phyloP scores from a whole-genome alignment of 35 echinoderm and acorn worm genomes.

The Lytechinus pictus region DNA sequence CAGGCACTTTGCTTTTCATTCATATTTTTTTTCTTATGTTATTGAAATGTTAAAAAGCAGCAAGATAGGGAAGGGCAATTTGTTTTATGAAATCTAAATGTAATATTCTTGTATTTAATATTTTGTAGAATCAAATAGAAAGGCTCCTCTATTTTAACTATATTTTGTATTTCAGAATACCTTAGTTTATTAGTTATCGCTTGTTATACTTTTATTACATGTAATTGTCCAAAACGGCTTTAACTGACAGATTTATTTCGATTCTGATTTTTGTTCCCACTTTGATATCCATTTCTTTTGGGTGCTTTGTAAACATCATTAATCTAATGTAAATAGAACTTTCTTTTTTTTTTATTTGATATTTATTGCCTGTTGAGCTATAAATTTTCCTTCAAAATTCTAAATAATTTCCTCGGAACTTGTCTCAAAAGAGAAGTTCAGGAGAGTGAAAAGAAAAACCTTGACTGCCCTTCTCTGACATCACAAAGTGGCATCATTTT shows the following conservation, averaged over 20 bases:
- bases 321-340: not conserved
- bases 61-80: not conserved
- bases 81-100: not conserved
- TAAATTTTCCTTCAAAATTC: not conserved
- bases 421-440: too few species aligned
- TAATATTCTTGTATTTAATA: not conserved
- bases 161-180: slow-evolving; percentile 39
- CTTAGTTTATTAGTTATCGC: not conserved
- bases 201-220: not conserved
- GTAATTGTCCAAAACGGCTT: not conserved
- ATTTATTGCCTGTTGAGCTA: not conserved
- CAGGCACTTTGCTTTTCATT: not conserved
- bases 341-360: not conserved
- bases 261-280: not conserved
- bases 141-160: not conserved
- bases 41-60: not conserved
- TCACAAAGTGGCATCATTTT: too few species aligned
- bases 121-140: not conserved
- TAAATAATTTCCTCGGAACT: not conserved
- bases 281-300: not conserved
- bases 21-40: not conserved
- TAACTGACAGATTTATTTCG: not conserved
- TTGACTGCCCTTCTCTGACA: too few species aligned
- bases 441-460: too few species aligned
- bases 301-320: not conserved